These are phyloP conservation scores for Hyperoplus immaculatus DNA, from an alignment of 2,797 vertebrate genomes.

Conservation along the genomic window DNA sequence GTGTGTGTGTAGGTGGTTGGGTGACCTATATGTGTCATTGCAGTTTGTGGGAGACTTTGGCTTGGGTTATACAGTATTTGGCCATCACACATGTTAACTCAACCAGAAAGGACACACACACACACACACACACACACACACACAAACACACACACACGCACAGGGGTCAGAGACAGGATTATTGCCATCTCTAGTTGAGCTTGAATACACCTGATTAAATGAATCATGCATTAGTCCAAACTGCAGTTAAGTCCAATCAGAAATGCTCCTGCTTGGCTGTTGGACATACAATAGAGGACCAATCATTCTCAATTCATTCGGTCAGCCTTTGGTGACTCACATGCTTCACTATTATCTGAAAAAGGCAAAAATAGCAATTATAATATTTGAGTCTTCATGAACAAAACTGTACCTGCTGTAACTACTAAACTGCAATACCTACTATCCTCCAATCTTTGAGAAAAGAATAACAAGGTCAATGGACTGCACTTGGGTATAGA, in stretches of 20 bases:
- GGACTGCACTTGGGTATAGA: too few relatives aligned
- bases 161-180: conserved; percentile 20
- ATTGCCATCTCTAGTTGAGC: background rate
- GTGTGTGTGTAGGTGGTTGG: conserved; percentile 9
- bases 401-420: too few relatives aligned
- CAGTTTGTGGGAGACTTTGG: conserved; percentile 48
- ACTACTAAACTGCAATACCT: too few relatives aligned
- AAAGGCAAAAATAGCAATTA: too few relatives aligned
- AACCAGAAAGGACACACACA: conserved; percentile 37
- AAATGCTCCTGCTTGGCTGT: background rate
- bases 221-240: conserved; percentile 5
- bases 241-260: conserved; percentile 8
- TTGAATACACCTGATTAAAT: conserved; percentile 13
- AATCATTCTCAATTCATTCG: background rate
- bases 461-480: too few relatives aligned
- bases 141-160: conserved; percentile 6
- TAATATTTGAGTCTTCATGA: too few relatives aligned
- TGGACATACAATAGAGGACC: background rate
- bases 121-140: background rate
- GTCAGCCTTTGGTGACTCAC: background rate
- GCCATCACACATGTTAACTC: conserved; percentile 41
- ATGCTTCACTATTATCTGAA: background rate
- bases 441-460: too few relatives aligned
- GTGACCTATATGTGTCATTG: conserved; percentile 64
- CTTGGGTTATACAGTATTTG: conserved; percentile 49